Conservation (phyloP, 2,797 vertebrate species). For the Acanthornis magna region DNA sequence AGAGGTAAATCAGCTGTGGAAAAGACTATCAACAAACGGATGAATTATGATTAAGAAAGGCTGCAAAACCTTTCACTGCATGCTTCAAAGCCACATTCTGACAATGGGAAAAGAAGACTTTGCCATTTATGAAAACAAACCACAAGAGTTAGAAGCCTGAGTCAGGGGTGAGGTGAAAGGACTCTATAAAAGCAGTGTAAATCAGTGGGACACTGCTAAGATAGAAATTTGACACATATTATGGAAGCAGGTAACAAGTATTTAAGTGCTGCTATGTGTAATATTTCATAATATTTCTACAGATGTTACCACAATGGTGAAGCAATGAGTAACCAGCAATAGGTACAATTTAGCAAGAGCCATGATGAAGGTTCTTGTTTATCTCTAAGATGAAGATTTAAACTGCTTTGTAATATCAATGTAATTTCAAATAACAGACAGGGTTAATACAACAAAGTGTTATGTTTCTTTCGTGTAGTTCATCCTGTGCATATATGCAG, state of each 20-base stretch:
- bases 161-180: neutral
- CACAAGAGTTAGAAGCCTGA: neutral
- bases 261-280: neutral
- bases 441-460: neutral
- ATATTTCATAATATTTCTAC: neutral
- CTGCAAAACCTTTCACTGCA: neutral
- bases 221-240: neutral
- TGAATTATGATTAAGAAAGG: neutral
- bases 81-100: neutral
- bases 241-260: neutral
- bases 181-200: neutral
- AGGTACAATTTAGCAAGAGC: neutral
- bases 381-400: neutral
- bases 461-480: neutral
- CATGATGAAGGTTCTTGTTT: rapidly evolving
- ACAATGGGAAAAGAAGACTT: neutral
- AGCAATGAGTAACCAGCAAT: neutral
- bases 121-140: neutral
- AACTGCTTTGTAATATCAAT: neutral
- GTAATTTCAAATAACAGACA: neutral
- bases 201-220: neutral
- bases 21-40: neutral
- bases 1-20: neutral
- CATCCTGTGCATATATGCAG: neutral
- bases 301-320: neutral